phyloP scores from a whole-genome alignment of 2,113 vertebrate species.

The Coracopsis vasa region DNA sequence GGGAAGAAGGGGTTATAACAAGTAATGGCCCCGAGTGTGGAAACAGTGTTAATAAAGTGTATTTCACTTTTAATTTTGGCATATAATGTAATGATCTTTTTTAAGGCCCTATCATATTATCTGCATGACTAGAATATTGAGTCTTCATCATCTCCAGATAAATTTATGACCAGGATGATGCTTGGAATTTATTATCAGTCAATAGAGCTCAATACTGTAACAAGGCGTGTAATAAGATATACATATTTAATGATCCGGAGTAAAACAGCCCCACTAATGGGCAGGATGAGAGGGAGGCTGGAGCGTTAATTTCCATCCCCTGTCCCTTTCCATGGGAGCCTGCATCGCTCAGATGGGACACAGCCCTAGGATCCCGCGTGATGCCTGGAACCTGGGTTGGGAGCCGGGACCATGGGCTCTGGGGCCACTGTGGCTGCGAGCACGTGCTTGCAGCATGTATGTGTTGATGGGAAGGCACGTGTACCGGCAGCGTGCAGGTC shows the following conservation, averaged over 20 bases:
- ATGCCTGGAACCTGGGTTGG: neutral
- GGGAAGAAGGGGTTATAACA: constrained; percentile 44
- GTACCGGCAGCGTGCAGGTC: rapidly evolving
- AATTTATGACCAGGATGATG: constrained; percentile 85
- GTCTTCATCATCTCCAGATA: constrained; percentile 87
- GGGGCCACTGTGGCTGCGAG: neutral
- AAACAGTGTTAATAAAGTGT: constrained; percentile 81
- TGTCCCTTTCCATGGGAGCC: neutral
- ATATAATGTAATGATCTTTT: constrained; percentile 89
- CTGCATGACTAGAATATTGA: constrained; percentile 90
- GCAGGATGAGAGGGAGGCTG: constrained; percentile 69
- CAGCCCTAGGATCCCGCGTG: rapidly evolving
- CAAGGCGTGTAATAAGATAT: constrained; percentile 97
- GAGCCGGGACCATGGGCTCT: neutral
- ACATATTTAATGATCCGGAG: constrained; percentile 99
- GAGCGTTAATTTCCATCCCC: constrained; percentile 53
- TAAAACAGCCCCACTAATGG: constrained; percentile 82
- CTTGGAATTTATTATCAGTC: constrained; percentile 95
- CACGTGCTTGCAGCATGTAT: neutral
- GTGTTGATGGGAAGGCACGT: rapidly evolving
- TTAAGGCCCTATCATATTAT: constrained; percentile 87
- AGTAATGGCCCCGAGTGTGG: constrained; percentile 69
- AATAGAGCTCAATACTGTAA: constrained; percentile 88
- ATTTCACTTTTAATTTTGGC: constrained; percentile 90
- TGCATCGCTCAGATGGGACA: neutral